Conservation (phyloP, 2,797 vertebrate species). For the Cryptoprocta ferox region DNA sequence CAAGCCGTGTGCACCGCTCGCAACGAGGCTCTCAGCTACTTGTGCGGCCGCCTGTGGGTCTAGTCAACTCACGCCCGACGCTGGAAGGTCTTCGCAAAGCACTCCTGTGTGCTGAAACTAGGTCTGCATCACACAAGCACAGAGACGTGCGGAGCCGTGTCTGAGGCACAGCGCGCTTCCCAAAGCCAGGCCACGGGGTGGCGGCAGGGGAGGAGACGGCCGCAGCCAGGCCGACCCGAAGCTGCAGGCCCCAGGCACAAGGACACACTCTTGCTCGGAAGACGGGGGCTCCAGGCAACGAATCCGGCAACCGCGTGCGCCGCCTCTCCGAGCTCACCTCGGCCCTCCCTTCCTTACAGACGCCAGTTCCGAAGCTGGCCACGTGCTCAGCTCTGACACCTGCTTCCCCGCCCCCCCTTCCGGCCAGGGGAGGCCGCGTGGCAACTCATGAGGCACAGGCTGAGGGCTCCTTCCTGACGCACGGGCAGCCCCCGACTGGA, state of each 20-base stretch:
- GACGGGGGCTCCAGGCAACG: not conserved
- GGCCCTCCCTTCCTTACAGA: not conserved
- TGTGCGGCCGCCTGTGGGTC: not conserved
- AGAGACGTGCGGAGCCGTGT: not conserved
- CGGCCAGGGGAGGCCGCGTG: not conserved
- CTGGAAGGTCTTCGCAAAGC: not conserved
- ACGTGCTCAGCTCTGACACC: not conserved
- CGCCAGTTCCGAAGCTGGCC: not conserved
- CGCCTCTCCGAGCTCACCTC: not conserved
- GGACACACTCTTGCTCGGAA: too few species aligned
- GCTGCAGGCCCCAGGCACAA: not conserved
- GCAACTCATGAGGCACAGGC: not conserved
- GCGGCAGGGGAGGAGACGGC: not conserved
- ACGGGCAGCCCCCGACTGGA: not conserved
- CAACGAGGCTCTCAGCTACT: not conserved
- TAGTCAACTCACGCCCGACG: not conserved
- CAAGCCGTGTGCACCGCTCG: not conserved
- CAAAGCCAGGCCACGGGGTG: not conserved
- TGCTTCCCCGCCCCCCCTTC: not conserved
- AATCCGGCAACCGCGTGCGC: not conserved
- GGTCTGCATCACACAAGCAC: not conserved
- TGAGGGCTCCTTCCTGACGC: not conserved
- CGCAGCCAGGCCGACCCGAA: not conserved
- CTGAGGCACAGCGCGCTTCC: not conserved
- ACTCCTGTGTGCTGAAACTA: not conserved